Evolutionary conservation across 92 coral and sea anemone species (phyloP).

Genomic region (Plumapathes pennacea): DNA sequence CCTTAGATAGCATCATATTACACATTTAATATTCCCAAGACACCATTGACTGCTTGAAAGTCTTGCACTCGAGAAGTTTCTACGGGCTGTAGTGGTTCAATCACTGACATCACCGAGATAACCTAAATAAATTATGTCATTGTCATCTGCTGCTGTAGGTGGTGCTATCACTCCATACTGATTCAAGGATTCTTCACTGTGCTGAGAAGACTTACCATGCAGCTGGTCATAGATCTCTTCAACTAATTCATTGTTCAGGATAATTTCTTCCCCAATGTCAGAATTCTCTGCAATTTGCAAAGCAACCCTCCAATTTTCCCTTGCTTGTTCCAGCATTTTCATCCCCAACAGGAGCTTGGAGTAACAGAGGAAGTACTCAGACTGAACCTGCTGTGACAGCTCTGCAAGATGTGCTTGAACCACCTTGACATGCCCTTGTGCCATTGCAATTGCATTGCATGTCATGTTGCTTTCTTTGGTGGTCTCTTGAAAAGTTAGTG

Average conservation of each 20-base stretch:
- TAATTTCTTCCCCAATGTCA: conserved; percentile 40
- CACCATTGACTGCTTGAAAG: too few species aligned
- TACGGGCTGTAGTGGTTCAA: too few species aligned
- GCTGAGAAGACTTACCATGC: too few species aligned
- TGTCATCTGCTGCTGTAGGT: not conserved
- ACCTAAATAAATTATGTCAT: conserved; percentile 26
- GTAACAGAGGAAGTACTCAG: conserved; percentile 58
- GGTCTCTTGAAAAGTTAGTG: conserved; percentile 46
- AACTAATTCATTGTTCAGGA: conserved; percentile 39
- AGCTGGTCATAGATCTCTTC: conserved; percentile 3
- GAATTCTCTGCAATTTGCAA: conserved; percentile 33
- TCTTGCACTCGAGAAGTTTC: too few species aligned
- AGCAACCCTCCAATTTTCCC: conserved; percentile 44
- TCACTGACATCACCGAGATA: conserved; percentile 69
- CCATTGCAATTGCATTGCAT: conserved; percentile 17
- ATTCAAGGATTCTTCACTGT: conserved; percentile 10
- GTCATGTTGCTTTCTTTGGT: conserved; percentile 7
- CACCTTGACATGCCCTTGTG: conserved; percentile 34
- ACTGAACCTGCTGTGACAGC: conserved; percentile 57
- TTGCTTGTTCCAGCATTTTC: conserved; percentile 54
- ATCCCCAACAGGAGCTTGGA: conserved; percentile 50
- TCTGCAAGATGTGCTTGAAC: conserved; percentile 35
- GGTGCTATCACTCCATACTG: conserved; percentile 4
- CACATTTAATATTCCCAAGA: too few species aligned
- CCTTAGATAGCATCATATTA: too few species aligned